phyloP scores from a whole-genome alignment of 2,113 vertebrate species.

The Ctenodactylus gundi region DNA sequence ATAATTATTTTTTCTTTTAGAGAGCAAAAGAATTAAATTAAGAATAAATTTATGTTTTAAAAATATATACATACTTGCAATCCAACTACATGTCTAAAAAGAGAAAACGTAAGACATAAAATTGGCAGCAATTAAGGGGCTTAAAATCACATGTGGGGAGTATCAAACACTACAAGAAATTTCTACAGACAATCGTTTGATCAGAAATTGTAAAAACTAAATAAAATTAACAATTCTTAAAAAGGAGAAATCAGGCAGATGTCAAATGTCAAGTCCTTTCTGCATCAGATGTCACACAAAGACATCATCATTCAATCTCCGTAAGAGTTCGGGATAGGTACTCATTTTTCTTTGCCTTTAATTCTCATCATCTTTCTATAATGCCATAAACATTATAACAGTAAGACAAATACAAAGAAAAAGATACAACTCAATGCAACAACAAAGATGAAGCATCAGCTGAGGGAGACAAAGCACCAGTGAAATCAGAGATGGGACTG shows the following conservation, averaged over 20 bases:
- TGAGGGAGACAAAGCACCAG: background rate
- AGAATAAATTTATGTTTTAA: background rate
- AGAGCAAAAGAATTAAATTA: constrained; percentile 22
- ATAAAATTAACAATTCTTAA: constrained; percentile 12
- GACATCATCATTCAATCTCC: background rate
- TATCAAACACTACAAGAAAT: constrained; percentile 18
- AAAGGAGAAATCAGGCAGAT: background rate
- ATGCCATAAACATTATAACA: background rate
- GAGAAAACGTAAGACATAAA: background rate
- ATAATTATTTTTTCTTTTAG: background rate
- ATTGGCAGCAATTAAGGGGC: background rate
- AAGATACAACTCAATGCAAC: background rate
- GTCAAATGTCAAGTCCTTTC: background rate
- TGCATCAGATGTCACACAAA: background rate
- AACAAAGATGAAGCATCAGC: background rate
- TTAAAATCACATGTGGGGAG: background rate
- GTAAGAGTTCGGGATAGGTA: background rate
- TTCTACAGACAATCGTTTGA: background rate
- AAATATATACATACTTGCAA: background rate
- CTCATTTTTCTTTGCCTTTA: background rate
- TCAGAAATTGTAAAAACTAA: background rate
- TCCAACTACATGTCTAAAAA: constrained; percentile 15
- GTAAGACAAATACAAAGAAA: too few species aligned
- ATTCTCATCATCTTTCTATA: constrained; percentile 7
- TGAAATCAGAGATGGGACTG: background rate